Evolutionary conservation across 2,888 invertebrate genomes (phyloP), one percentile per base, ranked within the genome.

Genomic region (Eueremaeus valkanovi): DNA sequence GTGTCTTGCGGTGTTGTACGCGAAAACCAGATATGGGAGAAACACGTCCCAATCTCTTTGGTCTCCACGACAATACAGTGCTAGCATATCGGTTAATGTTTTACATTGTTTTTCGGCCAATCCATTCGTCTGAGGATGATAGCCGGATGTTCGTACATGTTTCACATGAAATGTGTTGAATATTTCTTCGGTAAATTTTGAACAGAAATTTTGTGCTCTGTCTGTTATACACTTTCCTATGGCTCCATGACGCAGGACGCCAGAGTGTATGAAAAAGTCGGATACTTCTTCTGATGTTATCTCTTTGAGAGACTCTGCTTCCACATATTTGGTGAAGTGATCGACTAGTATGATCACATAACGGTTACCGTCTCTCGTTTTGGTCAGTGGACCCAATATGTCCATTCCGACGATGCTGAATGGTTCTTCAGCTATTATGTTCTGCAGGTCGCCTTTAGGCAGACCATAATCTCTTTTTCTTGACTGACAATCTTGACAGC

Each of bases 21-120:
- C 78, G 73, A 80, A 79, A 0, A 58, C 61, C 2, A 77, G 63
- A 16, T 76, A 45, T 0, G 75, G 76, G 0, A 81, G n/a, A 11
- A 74, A 63, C 16, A 40, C 21, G 49, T 79, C 79, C 80, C 80
- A 81, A 11, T 78, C 73, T 9, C 13, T 63, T 24, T 79, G 79
- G 2, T 21, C 13, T 16, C 29, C n/a, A 9, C 63, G 72, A 18
- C 79, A 76, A 49, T 77, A 80, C 31, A 73, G 51, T 0, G 77
- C 70, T 0, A 81, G 16, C 78, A 79, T 79, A 3, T 72, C 55
- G 0, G 76, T 75, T 8, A 81, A n/a, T 1, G 78, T 79, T n/a
- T 58, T 58, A 45, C 80, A n/a, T 2, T 5, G 1, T n/a, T 31
- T n/a, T 75, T 75, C 72, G 0, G n/a, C 61, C 3, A 31, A 21